phyloP scores from a whole-genome alignment of 2,797 vertebrate species.

The Pelodytes ibericus region DNA sequence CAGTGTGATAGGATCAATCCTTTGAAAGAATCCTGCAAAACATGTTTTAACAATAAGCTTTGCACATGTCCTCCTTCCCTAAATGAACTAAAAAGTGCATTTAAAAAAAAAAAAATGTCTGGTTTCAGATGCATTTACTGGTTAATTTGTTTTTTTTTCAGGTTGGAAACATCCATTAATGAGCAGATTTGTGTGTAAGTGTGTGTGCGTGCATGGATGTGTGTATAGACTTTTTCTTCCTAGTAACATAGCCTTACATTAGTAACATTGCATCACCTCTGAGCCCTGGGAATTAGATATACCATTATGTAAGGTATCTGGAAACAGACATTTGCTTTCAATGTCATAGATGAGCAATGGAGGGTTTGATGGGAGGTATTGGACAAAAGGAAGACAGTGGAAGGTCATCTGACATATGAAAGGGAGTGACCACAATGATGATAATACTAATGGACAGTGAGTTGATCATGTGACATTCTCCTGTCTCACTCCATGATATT shows the following conservation, averaged over 20 bases:
- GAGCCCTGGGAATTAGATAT: conserved; percentile 12
- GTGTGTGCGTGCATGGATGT: too few relatives aligned
- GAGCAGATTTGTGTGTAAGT: background rate
- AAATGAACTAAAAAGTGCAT: too few relatives aligned
- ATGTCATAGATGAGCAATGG: background rate
- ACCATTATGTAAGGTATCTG: conserved; percentile 22
- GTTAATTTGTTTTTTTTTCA: too few relatives aligned
- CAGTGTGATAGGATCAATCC: too few relatives aligned
- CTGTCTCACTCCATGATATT: conserved; percentile 29
- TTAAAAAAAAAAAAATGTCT: too few relatives aligned
- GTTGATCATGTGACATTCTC: conserved; percentile 32
- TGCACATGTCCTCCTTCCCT: too few relatives aligned
- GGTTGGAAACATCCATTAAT: too few relatives aligned
- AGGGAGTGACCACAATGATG: background rate
- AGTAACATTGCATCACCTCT: conserved; percentile 28
- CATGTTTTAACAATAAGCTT: too few relatives aligned
- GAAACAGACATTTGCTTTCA: conserved; percentile 27
- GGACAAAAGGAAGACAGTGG: conserved; percentile 3
- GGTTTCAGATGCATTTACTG: too few relatives aligned
- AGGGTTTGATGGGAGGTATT: background rate
- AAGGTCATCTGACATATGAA: conserved; percentile 33
- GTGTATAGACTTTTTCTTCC: background rate
- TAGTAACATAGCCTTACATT: background rate
- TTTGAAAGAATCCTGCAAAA: too few relatives aligned
- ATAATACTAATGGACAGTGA: conserved; percentile 3